Evolutionary conservation across 92 coral and sea anemone species (phyloP).

Genomic region (Palythoa caribaeorum): DNA sequence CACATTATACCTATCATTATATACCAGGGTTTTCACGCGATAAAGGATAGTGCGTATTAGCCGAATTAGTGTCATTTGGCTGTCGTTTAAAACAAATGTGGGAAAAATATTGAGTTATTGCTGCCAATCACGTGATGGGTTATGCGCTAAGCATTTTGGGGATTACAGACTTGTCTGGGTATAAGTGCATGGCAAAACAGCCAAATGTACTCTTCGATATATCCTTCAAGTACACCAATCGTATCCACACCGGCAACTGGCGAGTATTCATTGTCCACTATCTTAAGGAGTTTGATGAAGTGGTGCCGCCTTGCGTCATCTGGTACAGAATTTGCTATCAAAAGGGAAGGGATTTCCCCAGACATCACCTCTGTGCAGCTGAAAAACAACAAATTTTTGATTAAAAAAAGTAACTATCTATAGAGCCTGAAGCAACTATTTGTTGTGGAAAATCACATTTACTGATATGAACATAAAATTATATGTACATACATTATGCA

Average conservation of each 20-base stretch:
- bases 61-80: no score
- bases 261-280: constrained; percentile 58
- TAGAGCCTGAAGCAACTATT: background rate
- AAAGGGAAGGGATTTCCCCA: constrained; percentile 61
- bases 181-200: constrained; percentile 28
- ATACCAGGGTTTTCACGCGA: no score
- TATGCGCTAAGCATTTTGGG: constrained; percentile 68
- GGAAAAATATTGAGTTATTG: no score
- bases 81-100: no score
- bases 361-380: constrained; percentile 77
- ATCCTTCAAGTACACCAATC: constrained; percentile 53
- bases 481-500: no score
- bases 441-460: no score
- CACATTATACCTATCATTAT: no score
- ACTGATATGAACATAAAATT: no score
- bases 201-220: background rate
- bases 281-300: constrained; percentile 49
- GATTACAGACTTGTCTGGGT: constrained; percentile 52
- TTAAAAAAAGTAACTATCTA: background rate
- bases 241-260: constrained; percentile 47
- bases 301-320: constrained; percentile 63
- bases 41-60: no score
- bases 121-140: constrained; percentile 20
- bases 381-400: background rate
- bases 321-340: constrained; percentile 56